phyloP scores from a whole-genome alignment of 1,140 invertebrate genomes.

The Telenomus remus region DNA sequence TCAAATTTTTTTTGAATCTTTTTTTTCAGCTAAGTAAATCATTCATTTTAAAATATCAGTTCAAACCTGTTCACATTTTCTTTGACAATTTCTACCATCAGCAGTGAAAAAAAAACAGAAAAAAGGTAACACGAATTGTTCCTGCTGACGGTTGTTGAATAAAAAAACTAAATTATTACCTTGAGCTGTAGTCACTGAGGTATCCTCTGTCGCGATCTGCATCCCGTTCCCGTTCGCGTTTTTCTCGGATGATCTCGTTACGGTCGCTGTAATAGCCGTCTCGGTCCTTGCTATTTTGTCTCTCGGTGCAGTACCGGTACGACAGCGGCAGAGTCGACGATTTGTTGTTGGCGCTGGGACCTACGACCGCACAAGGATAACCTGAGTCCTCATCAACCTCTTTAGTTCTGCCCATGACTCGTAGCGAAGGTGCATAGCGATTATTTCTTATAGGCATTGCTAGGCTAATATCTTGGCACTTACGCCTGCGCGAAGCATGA shows the following conservation, averaged over 20 bases:
- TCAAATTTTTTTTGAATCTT: too few relatives aligned
- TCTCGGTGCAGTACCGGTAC: constrained; percentile 76
- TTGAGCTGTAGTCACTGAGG: constrained; percentile 86
- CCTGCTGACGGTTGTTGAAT: too few relatives aligned
- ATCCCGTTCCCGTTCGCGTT: constrained; percentile 80
- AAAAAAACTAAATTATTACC: constrained; percentile 62
- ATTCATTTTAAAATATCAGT: too few relatives aligned
- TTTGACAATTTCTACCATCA: too few relatives aligned
- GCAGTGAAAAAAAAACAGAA: too few relatives aligned
- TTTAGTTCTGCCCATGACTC: constrained; percentile 58
- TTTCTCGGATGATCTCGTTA: constrained; percentile 85
- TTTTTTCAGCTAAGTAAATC: too few relatives aligned
- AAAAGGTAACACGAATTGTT: too few relatives aligned
- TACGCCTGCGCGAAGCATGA: constrained; percentile 87
- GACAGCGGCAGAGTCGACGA: constrained; percentile 85
- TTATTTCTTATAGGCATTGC: constrained; percentile 60
- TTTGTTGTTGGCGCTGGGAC: constrained; percentile 79
- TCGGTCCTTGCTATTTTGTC: constrained; percentile 80
- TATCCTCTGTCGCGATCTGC: constrained; percentile 84
- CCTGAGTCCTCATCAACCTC: constrained; percentile 56
- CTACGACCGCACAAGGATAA: constrained; percentile 62
- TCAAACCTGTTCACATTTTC: too few relatives aligned
- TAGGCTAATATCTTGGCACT: constrained; percentile 74
- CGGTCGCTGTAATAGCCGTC: constrained; percentile 92
- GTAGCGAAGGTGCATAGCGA: constrained; percentile 56